Conservation (phyloP, 2,888 invertebrate genomes). For the Synergus itoensis region DNA sequence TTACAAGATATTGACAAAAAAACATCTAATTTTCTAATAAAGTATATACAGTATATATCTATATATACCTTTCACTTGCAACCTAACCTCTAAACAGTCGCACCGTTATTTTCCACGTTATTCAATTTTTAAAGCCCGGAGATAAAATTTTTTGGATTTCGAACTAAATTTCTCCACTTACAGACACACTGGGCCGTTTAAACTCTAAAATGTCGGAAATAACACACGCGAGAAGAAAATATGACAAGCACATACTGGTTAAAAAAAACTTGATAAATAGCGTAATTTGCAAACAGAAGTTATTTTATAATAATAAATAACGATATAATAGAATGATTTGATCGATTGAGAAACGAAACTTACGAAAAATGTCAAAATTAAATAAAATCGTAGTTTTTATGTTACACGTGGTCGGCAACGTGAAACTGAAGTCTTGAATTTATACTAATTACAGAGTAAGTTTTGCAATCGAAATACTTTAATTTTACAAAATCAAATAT, state of each 20-base stretch:
- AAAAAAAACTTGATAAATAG: background rate
- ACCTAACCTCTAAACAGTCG: slow-evolving; percentile 4
- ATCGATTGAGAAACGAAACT: background rate
- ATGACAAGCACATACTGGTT: background rate
- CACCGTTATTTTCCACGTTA: background rate
- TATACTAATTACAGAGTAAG: background rate
- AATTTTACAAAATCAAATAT: background rate
- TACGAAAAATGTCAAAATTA: background rate
- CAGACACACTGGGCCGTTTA: background rate
- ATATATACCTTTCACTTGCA: background rate
- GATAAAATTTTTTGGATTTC: background rate
- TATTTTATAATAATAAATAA: background rate
- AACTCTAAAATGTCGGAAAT: background rate
- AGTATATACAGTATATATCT: background rate
- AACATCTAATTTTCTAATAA: background rate
- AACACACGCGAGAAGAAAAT: background rate
- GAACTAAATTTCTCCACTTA: background rate
- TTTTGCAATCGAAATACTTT: background rate
- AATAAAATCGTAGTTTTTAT: background rate
- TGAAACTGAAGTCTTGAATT: background rate
- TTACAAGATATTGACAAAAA: background rate
- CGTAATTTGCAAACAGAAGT: background rate
- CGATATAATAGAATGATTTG: background rate
- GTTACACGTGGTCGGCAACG: slow-evolving; percentile 33
- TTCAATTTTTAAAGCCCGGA: background rate